phyloP scores from a whole-genome alignment of 2,113 vertebrate species.

The Seriola rivoliana region DNA sequence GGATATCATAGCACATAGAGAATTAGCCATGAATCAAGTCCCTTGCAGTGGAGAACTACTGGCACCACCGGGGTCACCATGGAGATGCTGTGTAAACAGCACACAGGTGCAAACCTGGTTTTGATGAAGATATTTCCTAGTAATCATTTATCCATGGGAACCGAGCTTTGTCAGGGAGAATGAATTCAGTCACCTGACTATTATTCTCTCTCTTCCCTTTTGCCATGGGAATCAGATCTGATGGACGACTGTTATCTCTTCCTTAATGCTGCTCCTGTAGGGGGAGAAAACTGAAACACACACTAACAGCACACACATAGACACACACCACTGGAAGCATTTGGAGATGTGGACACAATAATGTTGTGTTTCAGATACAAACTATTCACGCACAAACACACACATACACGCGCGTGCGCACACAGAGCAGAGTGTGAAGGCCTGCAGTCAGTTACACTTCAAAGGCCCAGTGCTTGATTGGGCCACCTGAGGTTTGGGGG shows the following conservation, averaged over 20 bases:
- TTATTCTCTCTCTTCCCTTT: conserved; percentile 53
- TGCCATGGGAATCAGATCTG: conserved; percentile 36
- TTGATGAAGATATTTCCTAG: conserved; percentile 12
- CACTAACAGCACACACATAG: not conserved
- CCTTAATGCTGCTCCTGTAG: conserved; percentile 14
- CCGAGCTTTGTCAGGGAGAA: conserved; percentile 18
- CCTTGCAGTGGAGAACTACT: not conserved
- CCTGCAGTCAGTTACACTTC: conserved; percentile 69
- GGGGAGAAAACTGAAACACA: not conserved
- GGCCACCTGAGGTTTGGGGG: conserved; percentile 68
- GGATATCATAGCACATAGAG: not conserved
- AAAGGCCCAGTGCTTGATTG: conserved; percentile 71
- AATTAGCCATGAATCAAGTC: not conserved
- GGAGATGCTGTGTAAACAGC: not conserved
- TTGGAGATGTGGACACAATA: conserved; percentile 23
- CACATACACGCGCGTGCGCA: no score
- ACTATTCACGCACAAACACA: not conserved
- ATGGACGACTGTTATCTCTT: conserved; percentile 38
- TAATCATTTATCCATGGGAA: conserved; percentile 43
- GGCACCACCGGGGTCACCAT: not conserved
- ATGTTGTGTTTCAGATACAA: conserved; percentile 23
- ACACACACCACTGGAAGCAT: conserved; percentile 7
- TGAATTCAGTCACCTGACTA: conserved; percentile 30
- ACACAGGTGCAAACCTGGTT: not conserved
- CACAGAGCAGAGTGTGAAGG: conserved; percentile 4